These are phyloP conservation scores for Etheostoma cragini DNA, from an alignment of 2,113 vertebrate species.

Conservation along the genomic window DNA sequence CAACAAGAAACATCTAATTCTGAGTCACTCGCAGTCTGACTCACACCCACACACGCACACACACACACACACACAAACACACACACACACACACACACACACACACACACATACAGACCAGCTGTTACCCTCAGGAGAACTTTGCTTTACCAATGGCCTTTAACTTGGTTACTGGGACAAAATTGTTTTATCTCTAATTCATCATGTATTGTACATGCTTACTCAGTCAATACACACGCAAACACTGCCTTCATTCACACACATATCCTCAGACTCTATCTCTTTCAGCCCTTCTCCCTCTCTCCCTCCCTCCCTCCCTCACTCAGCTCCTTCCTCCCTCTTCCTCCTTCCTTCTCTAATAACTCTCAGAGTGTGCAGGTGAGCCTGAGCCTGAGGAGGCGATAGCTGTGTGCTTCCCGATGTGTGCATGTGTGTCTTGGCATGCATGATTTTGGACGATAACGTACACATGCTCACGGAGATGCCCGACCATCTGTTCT, in stretches of 20 bases:
- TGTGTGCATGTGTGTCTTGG: conserved; percentile 25
- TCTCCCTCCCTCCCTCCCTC: not conserved
- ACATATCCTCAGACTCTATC: not conserved
- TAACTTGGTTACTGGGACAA: conserved; percentile 47
- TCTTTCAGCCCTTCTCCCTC: conserved; percentile 10
- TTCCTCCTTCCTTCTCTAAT: conserved; percentile 57
- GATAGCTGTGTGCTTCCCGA: not conserved
- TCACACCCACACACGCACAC: conserved; percentile 39
- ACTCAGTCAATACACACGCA: not conserved
- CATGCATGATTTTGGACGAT: conserved; percentile 40
- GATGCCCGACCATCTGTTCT: conserved; percentile 27
- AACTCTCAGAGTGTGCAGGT: conserved; percentile 65
- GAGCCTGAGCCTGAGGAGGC: conserved; percentile 53
- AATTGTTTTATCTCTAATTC: conserved; percentile 13
- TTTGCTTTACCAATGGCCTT: conserved; percentile 29
- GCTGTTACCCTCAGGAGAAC: conserved; percentile 24
- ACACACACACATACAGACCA: conserved; percentile 20
- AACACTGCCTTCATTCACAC: conserved; percentile 23
- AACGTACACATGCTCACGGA: conserved; percentile 27
- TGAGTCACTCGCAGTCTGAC: conserved; percentile 61
- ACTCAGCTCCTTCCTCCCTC: not conserved
- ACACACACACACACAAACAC: not conserved
- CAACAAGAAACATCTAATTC: conserved; percentile 63
- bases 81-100: not conserved
- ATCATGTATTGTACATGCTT: conserved; percentile 10